Base-by-base conservation (phyloP, 1,140 invertebrate genomes). In the Gyrodactylus bullatarudis region DNA sequence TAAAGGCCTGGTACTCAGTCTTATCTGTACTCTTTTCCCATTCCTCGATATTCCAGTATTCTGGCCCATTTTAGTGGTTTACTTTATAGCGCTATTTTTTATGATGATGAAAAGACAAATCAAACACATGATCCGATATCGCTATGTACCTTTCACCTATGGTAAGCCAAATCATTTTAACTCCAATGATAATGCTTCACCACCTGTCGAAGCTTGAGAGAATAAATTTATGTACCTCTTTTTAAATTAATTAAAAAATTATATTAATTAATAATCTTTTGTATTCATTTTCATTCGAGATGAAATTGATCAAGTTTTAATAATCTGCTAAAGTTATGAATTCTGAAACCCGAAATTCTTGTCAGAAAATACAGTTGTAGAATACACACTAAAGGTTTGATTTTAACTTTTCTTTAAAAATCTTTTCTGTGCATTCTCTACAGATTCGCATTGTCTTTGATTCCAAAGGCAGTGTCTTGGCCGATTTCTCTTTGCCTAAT, bases 81-180 rank as follows among this genome's bases (percentile, higher is more conserved):
- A 99, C 82, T 98, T 99, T 82, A 89, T 97, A 78, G 92, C 93
- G 54, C 82, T 99, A 75, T 91, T 97, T 80, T 89, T 89, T 81
- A 89, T 99, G 77, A 99, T 94, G 71, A 98, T 99, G 94, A 98
- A 96, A 82, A 86, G 91, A 78, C 95, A 99, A 85, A 98, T 99
- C 77, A 94, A 88, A 91, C 94, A 99, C 83, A 99, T 99, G 95
- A 90, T 98, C 77, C 94, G 91, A 82, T 97, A 99, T 82, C 87
- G 87, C 81, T 99, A 99, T 82, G 83, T 99, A 79, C 95, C 94
- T 74, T 98, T 98, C 82, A 95, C 92, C 26, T 87, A 90, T 80
- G 92, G 92, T 75, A 99, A 99, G 83, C 91, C 89, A 77, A 87
- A 87, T 80, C 95, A 84, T 76, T 54, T 54, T 54, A 54, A 54